Percentiles rank a stretch among this genome's conserved stretches.
Evolutionary conservation across 2,797 vertebrate genomes (phyloP).

Genomic region (Pachyuromys duprasi): DNA sequence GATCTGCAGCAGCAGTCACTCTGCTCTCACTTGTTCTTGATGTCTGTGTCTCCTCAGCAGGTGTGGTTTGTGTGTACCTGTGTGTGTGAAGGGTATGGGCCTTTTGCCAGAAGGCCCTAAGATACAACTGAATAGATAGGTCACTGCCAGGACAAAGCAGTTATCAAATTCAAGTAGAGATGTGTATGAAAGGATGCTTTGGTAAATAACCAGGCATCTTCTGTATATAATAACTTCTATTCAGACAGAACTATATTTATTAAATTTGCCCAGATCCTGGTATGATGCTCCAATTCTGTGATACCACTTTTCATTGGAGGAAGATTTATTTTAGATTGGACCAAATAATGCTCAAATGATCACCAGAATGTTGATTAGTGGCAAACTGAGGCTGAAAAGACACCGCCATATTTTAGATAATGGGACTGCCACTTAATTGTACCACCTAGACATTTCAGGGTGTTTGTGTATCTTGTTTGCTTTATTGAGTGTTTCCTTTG

Average conservation of each 20-base stretch:
- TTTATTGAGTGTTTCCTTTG: constrained; percentile 20
- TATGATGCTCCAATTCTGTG: background rate
- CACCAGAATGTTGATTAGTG: constrained; percentile 19
- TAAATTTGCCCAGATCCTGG: constrained; percentile 28
- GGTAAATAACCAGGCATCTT: constrained; percentile 23
- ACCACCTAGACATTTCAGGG: background rate
- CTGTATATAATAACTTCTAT: constrained; percentile 7
- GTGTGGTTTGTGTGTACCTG: background rate
- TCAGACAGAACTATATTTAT: background rate
- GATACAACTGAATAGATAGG: background rate
- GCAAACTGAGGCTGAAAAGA: background rate
- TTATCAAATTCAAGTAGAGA: constrained; percentile 34
- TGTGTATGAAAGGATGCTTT: constrained; percentile 23
- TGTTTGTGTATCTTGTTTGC: background rate
- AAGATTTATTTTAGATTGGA: constrained; percentile 68
- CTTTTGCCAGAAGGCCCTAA: constrained; percentile 63
- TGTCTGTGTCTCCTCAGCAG: background rate
- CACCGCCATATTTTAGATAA: background rate
- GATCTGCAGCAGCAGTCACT: constrained; percentile 42
- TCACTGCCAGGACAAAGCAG: background rate
- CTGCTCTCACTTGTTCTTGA: constrained; percentile 21
- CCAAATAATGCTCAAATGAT: constrained; percentile 64
- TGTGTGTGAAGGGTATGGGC: background rate
- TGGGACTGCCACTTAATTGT: background rate
- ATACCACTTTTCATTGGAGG: constrained; percentile 36